Base-by-base conservation (phyloP, 2,113 vertebrate species). In the Brevimyrus niger region DNA sequence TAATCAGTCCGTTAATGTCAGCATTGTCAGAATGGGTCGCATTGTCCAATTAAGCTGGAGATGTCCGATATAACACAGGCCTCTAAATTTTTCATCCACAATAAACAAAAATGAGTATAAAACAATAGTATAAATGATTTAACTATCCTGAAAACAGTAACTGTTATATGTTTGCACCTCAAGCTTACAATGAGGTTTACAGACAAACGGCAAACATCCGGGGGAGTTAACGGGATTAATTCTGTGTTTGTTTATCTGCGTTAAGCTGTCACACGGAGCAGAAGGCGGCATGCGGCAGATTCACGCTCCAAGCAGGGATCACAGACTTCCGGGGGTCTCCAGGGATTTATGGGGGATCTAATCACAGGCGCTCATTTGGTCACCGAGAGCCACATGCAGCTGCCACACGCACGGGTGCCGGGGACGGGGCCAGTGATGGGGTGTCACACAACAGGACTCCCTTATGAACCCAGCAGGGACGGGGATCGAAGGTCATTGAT, bases 161-260 rank as follows among this genome's bases (percentile, higher is more conserved):
- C 73, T 38, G 73, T 35, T 42, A 19, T 42, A 80, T 19, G 5
- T 80, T 42, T 80, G 31, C 35, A 80, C 15, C 35, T 15, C 73
- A 42, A 80, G 31, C 73, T 42, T 80, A 42, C 10, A 10, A 86
- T 42, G 35, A 47, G 31, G 73, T 48, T 86, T 38, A 69, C 35
- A 85, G 47, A 65, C 31, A 21, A 51, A 44, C 15, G 46, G 23
- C 48, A 58, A 44, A 27, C 76, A 21, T 51, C 88, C 13, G 2
- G 92, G 92, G 94, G 91, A 92, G 92, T 93, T 92, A 93, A 92
- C 94, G 93, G 94, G 93, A 95, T 95, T 95, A 94, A 95, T 95
- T 94, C 90, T 91, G 91, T 94, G 94, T 95, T 96, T 95, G 93
- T 94, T 94, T 94, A 96, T 94, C 94, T 95, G 93, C 93, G 91